Evolutionary conservation across 2,113 vertebrate species (phyloP), one percentile per base, ranked within the genome.

Genomic region (Terrapene triunguis): DNA sequence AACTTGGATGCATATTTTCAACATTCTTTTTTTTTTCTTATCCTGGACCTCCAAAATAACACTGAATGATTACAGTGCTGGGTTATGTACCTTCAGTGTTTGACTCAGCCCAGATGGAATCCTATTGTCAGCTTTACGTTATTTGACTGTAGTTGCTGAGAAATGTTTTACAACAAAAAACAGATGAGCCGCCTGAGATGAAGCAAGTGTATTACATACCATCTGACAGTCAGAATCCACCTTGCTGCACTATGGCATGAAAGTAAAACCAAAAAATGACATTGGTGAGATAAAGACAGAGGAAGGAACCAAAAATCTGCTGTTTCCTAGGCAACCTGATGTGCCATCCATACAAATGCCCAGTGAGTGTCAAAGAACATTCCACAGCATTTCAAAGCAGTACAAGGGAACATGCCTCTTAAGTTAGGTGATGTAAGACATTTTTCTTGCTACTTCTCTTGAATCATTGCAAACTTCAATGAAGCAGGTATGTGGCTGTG

Each of bases 101-200:
- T 69, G 65, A 72, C 57, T 65, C 38, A 88, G 74, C 74, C 74
- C 24, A 47, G 74, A 44, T 78, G 42, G 84, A 87, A 90, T 92
- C n/a, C 35, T 9, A 11, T 1, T 0, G n/a, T 27, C 35, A 91
- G 80, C 48, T 91, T 86, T 7, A 50, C 59, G 1, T 89, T 89
- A 92, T 48, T 84, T 83, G 84, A 83, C 90, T 89, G 79, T 88
- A 57, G 35, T 81, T 88, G 85, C 81, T 87, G 81, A 91, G 87
- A 79, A 78, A 72, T 50, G 79, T 78, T 97, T 89, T 89, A 83
- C 85, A 89, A 83, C 53, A 92, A 94, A 91, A 65, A 2, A 65
- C 53, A 88, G 38, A 93, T 95, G 48, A 90, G 96, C n/a, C 11
- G 76, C 42, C 83, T 76, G 80, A 94, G 88, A 92, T 84, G 72